Base-by-base conservation (phyloP, 2,888 invertebrate genomes). In the Cryptocephalus moraei region DNA sequence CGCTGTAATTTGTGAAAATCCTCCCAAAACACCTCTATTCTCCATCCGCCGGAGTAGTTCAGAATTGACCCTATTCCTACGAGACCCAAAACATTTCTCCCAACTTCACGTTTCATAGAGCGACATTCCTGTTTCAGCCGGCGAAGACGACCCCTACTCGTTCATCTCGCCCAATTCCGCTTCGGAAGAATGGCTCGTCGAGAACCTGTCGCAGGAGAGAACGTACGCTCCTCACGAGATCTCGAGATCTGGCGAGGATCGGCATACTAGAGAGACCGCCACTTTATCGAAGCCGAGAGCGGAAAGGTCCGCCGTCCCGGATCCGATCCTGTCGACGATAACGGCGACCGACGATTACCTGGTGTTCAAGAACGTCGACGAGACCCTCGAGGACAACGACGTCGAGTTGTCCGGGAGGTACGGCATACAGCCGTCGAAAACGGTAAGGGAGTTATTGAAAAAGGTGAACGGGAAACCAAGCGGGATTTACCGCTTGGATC, bases 91-190 rank as follows among this genome's bases (percentile, higher is more conserved):
- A n/a, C n/a, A n/a, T n/a, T n/a, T n/a, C n/a, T n/a, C n/a, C n/a
- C n/a, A n/a, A n/a, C 8, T 43, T 13, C 4, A 36, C 32, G 34
- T 32, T 32, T 31, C 38, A 14, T 45, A 39, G 22, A 6, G 11
- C 31, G 39, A 9, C 33, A 34, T 13, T 43, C 47, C 38, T 36
- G 43, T 11, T 76, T 76, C 33, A 74, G 78, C 78, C 74, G 52
- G 70, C 75, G 52, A 22, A 6, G 76, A 77, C 57, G 75, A 78
- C 56, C 62, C 68, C 11, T 77, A 75, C 64, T 82, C 84, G 2
- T 83, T 82, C 65, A 73, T 83, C 49, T 84, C 84, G 54, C 84
- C 84, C 54, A 83, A 81, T 64, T 84, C 84, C 0, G 73, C 69
- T 4, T 63, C 60, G 32, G 57, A 66, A 43, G 45, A 43, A 13